Base-by-base conservation (phyloP, 2,113 vertebrate genomes). In the Sceloporus undulatus region DNA sequence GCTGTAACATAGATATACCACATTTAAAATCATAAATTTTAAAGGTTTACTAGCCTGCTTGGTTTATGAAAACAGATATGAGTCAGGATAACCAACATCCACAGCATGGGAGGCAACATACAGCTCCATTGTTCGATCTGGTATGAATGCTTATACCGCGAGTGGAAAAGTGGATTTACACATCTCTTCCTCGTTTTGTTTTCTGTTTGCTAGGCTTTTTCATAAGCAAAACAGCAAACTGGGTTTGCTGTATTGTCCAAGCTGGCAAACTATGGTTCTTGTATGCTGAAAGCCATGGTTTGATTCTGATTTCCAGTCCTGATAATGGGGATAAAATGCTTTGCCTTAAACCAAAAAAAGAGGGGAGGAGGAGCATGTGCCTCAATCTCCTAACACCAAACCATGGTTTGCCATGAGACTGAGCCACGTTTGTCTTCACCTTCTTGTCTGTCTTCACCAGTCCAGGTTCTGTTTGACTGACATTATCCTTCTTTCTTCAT, bases 361-460 rank as follows among this genome's bases (percentile, higher is more conserved):
- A 48, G 48, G 4, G 7, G 65, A 19, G 65, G 65, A 66, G 1
- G 19, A 66, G 16, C 16, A 23, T 21, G 65, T 9, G 52, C 27
- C 13, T 71, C 25, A 27, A 6, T 66, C 65, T 29, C 10, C 13
- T 27, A 82, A 29, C 2, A 48, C 23, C 80, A 9, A 9, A 40
- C 14, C 4, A 21, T 40, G 62, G 38, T 18, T 23, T 34, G 52
- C 13, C n/a, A 25, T 75, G 42, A 5, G n/a, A 34, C 65, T 42
- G 18, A 40, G 59, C 5, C 54, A 25, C 10, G 82, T 0, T 0
- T 6, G 2, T 27, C 56, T 86, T 75, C 59, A 1, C 23, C 40
- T 70, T 11, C 27, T 27, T 79, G 23, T 3, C 34, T 89, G 48
- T 25, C 38, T 27, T 0, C 1, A 18, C 7, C 52, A 11, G 54